Conservation (phyloP, 2,113 vertebrate genomes). For the Silurus asotus region DNA sequence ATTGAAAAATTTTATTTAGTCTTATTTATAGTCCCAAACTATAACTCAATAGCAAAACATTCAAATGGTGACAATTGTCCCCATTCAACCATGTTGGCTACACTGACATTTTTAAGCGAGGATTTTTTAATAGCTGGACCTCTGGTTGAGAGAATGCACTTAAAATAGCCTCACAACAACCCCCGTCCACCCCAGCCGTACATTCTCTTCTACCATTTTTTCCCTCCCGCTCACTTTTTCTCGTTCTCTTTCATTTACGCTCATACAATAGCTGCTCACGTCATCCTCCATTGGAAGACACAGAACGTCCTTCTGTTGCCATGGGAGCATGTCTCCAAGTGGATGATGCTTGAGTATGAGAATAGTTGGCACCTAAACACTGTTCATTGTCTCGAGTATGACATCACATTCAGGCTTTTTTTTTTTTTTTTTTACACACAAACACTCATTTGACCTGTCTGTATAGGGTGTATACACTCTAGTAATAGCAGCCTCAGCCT, state of each 20-base stretch:
- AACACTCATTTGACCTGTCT: neutral
- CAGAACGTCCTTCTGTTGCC: conserved; percentile 32
- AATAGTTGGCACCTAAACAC: conserved; percentile 13
- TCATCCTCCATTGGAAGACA: conserved; percentile 23
- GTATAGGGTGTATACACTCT: neutral
- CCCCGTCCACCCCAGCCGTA: neutral
- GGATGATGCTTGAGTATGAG: conserved; percentile 6
- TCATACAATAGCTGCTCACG: conserved; percentile 3
- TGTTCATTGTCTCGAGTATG: neutral
- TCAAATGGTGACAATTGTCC: neutral
- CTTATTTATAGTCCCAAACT: neutral
- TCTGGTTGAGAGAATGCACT: neutral
- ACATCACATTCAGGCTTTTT: conserved; percentile 12
- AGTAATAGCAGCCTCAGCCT: neutral
- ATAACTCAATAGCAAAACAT: neutral
- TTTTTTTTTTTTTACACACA: neutral
- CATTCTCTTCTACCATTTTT: neutral
- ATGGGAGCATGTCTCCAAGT: conserved; percentile 31
- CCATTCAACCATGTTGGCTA: neutral
- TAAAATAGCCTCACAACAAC: neutral
- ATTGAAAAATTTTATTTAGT: neutral
- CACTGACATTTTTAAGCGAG: neutral
- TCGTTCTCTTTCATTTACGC: neutral
- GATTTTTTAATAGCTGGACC: neutral
- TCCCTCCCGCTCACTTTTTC: neutral